phyloP scores from a whole-genome alignment of 2,113 vertebrate genomes.

The Tyto alba region DNA sequence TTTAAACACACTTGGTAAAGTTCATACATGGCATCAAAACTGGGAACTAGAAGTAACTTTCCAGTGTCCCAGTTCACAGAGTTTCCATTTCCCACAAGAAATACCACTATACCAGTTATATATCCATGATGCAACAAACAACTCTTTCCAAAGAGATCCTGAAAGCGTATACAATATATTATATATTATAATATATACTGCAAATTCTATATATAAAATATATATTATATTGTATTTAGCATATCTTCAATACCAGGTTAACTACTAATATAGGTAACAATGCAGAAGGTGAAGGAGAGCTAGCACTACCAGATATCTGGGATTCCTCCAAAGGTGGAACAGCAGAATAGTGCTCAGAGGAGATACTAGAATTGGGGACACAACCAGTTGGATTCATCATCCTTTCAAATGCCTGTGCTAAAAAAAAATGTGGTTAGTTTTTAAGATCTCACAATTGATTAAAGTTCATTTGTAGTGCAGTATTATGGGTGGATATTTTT shows the following conservation, averaged over 20 bases:
- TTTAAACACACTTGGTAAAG: background rate
- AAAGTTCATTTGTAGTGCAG: background rate
- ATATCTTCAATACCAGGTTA: constrained; percentile 83
- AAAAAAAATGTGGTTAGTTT: background rate
- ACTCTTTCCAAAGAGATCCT: background rate
- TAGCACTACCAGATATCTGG: constrained; percentile 71
- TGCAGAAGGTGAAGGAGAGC: constrained; percentile 80
- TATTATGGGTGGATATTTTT: background rate
- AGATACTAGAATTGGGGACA: constrained; percentile 77
- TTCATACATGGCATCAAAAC: background rate
- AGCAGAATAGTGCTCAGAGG: constrained; percentile 78
- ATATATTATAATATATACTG: no score
- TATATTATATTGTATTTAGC: background rate
- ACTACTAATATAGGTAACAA: constrained; percentile 84
- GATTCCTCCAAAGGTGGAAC: constrained; percentile 80
- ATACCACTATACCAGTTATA: background rate
- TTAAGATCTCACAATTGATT: background rate
- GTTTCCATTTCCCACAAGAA: background rate
- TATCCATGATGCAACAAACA: background rate
- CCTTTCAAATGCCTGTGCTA: constrained; percentile 92
- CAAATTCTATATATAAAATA: no score
- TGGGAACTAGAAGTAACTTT: background rate
- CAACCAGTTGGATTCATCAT: constrained; percentile 93
- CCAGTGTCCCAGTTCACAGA: background rate
- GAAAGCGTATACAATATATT: background rate